phyloP scores from a whole-genome alignment of 2,797 vertebrate genomes.

The Syndactyla subalaris region DNA sequence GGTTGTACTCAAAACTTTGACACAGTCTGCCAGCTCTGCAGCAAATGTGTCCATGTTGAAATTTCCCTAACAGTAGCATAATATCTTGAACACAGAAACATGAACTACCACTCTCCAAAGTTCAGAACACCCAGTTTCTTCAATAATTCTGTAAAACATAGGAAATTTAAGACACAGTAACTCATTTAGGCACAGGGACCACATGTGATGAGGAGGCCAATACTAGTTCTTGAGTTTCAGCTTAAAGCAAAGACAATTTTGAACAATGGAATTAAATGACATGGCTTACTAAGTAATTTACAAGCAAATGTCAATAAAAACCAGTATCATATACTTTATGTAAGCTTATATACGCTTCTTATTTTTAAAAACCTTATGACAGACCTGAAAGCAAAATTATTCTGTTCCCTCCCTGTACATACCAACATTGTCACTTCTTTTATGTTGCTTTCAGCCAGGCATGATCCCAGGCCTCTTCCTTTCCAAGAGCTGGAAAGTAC shows the following conservation, averaged over 20 bases:
- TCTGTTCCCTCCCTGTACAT: background rate
- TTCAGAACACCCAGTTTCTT: background rate
- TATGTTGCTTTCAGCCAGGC: background rate
- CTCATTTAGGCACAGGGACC: background rate
- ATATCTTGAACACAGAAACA: background rate
- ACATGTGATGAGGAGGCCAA: background rate
- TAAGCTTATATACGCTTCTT: background rate
- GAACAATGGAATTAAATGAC: background rate
- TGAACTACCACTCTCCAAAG: background rate
- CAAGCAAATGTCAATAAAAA: background rate
- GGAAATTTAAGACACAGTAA: background rate
- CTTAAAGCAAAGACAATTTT: background rate
- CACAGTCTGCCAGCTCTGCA: background rate
- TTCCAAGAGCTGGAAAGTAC: background rate
- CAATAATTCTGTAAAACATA: background rate
- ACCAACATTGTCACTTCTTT: background rate
- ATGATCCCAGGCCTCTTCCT: background rate
- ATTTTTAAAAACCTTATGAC: background rate
- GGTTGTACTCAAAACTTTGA: background rate
- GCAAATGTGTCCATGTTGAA: fast-evolving
- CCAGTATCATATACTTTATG: background rate
- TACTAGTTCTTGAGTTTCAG: background rate
- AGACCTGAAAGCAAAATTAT: background rate
- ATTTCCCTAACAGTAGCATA: background rate
- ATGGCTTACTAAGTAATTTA: background rate